These are phyloP conservation scores for Glossophaga mutica DNA, from an alignment of 2,797 vertebrate species.

Conservation along the genomic window DNA sequence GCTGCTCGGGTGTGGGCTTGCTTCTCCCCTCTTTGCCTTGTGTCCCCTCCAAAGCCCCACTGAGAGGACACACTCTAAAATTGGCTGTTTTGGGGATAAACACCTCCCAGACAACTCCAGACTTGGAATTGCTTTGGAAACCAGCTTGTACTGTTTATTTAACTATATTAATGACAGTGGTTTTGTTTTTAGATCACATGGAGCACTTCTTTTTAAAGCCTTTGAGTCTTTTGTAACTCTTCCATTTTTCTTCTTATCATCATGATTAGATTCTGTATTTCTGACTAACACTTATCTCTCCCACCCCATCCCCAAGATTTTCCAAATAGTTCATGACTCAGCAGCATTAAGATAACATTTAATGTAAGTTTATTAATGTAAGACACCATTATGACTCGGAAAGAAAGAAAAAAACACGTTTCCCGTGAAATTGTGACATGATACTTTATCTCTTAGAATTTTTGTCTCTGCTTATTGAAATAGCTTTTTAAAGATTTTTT, in stretches of 20 bases:
- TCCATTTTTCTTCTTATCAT: neutral
- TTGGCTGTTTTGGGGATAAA: neutral
- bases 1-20: rapidly evolving
- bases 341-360: neutral
- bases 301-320: neutral
- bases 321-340: neutral
- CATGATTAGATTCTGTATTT: neutral
- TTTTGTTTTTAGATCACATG: neutral
- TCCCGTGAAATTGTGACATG: neutral
- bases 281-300: neutral
- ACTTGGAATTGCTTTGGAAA: neutral
- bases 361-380: neutral
- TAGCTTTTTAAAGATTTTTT: too few relatives aligned
- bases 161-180: neutral
- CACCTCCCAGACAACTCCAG: neutral
- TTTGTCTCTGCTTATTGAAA: neutral
- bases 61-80: neutral
- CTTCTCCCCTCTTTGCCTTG: neutral
- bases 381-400: neutral
- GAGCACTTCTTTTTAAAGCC: neutral
- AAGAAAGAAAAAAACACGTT: neutral
- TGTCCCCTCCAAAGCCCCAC: neutral
- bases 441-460: neutral
- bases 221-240: neutral
- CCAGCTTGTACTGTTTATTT: neutral